Percentiles rank a stretch among this genome's conserved stretches.
phyloP scores from a whole-genome alignment of 2,888 invertebrate species.

The Omphaloscelis lunosa region DNA sequence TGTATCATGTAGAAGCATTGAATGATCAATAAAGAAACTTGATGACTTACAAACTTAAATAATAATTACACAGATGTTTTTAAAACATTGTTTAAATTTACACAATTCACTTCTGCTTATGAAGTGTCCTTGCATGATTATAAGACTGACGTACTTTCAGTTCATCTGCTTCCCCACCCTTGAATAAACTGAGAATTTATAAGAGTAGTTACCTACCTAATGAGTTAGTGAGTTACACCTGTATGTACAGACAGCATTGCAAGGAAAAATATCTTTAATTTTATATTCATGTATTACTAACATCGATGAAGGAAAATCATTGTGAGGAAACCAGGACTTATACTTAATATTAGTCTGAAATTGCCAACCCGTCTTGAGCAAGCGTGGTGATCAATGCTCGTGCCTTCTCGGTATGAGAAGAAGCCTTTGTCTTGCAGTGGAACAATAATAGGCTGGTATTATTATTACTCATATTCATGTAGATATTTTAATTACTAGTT shows the following conservation, averaged over 20 bases:
- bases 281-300: neutral
- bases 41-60: conserved; percentile 26
- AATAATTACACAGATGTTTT: conserved; percentile 44
- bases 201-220: neutral
- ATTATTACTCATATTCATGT: neutral
- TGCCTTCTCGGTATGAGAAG: no score
- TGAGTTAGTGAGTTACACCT: neutral
- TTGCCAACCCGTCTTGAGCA: no score
- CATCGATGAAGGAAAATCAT: no score
- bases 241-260: neutral
- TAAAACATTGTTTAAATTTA: neutral
- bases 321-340: no score
- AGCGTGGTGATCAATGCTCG: no score
- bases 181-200: neutral
- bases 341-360: no score
- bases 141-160: neutral
- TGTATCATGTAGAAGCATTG: conserved; percentile 3
- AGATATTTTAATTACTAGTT: neutral
- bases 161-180: neutral
- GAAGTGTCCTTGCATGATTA: neutral
- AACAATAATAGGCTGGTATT: no score
- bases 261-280: neutral
- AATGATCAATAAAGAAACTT: conserved; percentile 15
- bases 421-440: no score
- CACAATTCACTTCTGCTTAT: neutral